These are phyloP conservation scores for Pharmacophagus antenor DNA, from an alignment of 2,888 invertebrate species.

Conservation along the genomic window DNA sequence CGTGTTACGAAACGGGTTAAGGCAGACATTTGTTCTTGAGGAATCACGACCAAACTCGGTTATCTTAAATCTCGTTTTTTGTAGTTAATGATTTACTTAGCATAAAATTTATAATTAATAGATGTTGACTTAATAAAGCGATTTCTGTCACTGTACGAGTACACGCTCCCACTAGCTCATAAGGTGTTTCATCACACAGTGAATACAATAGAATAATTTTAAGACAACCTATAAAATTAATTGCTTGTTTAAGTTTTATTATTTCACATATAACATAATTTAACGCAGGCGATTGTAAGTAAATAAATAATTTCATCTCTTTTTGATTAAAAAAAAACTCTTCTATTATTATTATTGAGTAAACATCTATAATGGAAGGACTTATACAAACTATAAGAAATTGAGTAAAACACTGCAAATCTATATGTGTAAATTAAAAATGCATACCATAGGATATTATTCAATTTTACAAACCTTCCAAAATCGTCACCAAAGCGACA, in stretches of 20 bases:
- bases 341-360: too few species aligned
- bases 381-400: too few species aligned
- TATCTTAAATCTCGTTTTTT: slow-evolving; percentile 50
- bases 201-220: not conserved
- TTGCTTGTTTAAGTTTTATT: not conserved
- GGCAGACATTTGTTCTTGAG: slow-evolving; percentile 67
- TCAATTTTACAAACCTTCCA: slow-evolving; percentile 4
- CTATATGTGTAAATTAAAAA: not conserved
- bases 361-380: too few species aligned
- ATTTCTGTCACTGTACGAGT: not conserved
- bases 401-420: too few species aligned
- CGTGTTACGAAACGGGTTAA: slow-evolving; percentile 78
- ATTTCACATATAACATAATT: too few species aligned
- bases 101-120: not conserved
- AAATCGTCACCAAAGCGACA: slow-evolving; percentile 31
- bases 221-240: not conserved
- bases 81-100: slow-evolving; percentile 44
- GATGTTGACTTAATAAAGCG: not conserved
- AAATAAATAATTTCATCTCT: too few species aligned
- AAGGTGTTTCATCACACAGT: not conserved
- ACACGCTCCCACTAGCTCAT: not conserved
- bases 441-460: not conserved
- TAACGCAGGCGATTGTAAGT: too few species aligned
- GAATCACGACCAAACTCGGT: slow-evolving; percentile 59
- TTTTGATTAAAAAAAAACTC: too few species aligned